phyloP scores from a whole-genome alignment of 1,140 invertebrate species.

The Brachionus rubens region DNA sequence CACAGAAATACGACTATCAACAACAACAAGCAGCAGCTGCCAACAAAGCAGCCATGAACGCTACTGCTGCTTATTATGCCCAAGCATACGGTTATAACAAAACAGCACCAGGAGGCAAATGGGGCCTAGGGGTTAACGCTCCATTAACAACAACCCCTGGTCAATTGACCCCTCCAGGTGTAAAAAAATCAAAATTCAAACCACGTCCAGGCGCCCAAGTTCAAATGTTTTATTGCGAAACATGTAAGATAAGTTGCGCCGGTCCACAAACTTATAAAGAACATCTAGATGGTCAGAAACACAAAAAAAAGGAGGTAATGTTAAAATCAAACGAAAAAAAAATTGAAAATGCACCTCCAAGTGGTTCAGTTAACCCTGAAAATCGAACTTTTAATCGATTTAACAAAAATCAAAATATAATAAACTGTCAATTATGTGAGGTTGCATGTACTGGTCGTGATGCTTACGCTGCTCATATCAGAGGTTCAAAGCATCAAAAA shows the following conservation, averaged over 20 bases:
- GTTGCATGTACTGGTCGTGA: constrained; percentile 95
- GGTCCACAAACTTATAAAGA: constrained; percentile 92
- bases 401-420: constrained; percentile 52
- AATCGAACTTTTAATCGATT: constrained; percentile 47
- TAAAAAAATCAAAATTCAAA: constrained; percentile 28
- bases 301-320: constrained; percentile 94
- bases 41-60: not conserved
- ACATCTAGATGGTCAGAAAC: constrained; percentile 94
- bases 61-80: constrained; percentile 1
- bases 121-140: not conserved
- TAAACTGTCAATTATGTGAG: constrained; percentile 76
- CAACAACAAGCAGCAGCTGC: constrained; percentile 11
- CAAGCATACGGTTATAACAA: not conserved
- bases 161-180: not conserved
- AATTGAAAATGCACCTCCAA: constrained; percentile 77
- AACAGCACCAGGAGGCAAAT: not conserved
- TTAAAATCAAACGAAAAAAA: constrained; percentile 96
- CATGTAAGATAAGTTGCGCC: constrained; percentile 95
- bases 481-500: constrained; percentile 95
- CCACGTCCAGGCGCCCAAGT: not conserved
- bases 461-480: constrained; percentile 93
- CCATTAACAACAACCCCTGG: constrained; percentile 12
- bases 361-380: constrained; percentile 58
- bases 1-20: constrained; percentile 37
- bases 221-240: constrained; percentile 76